A percentile compares a stretch with the other conserved stretches of the same genome.
These are phyloP conservation scores for Sparidentex hasta DNA, from an alignment of 2,797 vertebrate genomes.

Conservation along the genomic window DNA sequence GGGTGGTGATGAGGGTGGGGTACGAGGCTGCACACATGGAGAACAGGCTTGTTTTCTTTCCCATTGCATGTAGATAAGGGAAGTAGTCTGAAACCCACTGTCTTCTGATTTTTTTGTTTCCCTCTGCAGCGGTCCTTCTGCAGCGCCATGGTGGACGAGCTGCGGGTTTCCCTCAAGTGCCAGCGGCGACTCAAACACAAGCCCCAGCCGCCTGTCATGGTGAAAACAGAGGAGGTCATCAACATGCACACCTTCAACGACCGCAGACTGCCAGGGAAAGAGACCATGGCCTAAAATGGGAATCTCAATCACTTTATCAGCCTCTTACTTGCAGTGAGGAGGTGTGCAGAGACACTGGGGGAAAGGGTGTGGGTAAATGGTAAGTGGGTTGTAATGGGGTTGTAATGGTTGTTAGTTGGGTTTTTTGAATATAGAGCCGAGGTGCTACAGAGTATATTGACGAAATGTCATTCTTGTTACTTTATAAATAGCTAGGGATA, in stretches of 20 bases:
- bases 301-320: constrained; percentile 70
- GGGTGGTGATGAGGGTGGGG: constrained; percentile 16
- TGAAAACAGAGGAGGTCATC: constrained; percentile 99
- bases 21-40: constrained; percentile 23
- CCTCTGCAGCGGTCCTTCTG: constrained; percentile 95
- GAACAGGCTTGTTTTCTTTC: constrained; percentile 47
- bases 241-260: constrained; percentile 99
- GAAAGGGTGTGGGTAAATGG: constrained; percentile 64
- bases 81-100: constrained; percentile 43
- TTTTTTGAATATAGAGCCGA: constrained; percentile 50
- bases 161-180: constrained; percentile 98
- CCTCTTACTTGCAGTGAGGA: constrained; percentile 60
- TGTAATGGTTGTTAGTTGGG: constrained; percentile 19
- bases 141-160: constrained; percentile 98
- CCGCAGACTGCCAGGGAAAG: constrained; percentile 99
- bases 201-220: constrained; percentile 95
- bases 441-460: constrained; percentile 57
- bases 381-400: constrained; percentile 15
- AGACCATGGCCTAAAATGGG: constrained; percentile 95
- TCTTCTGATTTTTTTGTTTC: constrained; percentile 27
- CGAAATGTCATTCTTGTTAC: constrained; percentile 71
- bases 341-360: constrained; percentile 63
- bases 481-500: constrained; percentile 91
- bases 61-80: constrained; percentile 31
- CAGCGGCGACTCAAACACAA: constrained; percentile 98